phyloP scores from a whole-genome alignment of 2,888 invertebrate species.

The Luperina nickerlii region DNA sequence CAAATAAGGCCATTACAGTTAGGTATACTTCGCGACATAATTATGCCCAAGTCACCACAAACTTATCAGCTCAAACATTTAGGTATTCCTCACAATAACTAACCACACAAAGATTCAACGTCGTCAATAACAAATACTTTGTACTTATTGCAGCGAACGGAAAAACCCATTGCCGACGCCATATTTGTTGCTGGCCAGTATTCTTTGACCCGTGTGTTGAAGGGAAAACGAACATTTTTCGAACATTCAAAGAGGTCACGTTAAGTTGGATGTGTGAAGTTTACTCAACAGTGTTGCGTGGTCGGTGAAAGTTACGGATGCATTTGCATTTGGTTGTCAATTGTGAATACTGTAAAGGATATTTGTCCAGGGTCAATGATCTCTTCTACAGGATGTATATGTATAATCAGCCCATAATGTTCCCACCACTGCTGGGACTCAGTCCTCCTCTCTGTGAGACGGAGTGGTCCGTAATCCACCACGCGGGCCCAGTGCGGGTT shows the following conservation, averaged over 20 bases:
- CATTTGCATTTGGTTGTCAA: slow-evolving; percentile 63
- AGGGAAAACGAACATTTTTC: slow-evolving; percentile 5
- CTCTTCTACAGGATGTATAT: slow-evolving; percentile 12
- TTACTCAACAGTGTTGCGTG: slow-evolving; percentile 65
- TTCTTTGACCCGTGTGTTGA: slow-evolving; percentile 37
- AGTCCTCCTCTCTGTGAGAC: too few species aligned
- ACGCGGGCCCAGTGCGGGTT: too few species aligned
- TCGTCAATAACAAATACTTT: slow-evolving; percentile 66
- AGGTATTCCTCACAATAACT: slow-evolving; percentile 59
- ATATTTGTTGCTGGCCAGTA: slow-evolving; percentile 47
- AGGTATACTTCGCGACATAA: neutral
- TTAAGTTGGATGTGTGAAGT: slow-evolving; percentile 47
- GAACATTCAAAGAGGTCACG: slow-evolving; percentile 34
- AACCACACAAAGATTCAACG: slow-evolving; percentile 58
- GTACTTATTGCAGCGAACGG: slow-evolving; percentile 60
- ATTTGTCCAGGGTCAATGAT: slow-evolving; percentile 37
- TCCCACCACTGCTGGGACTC: too few species aligned
- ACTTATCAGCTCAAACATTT: slow-evolving; percentile 30
- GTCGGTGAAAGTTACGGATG: slow-evolving; percentile 67
- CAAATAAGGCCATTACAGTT: neutral
- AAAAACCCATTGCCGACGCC: slow-evolving; percentile 65
- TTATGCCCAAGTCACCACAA: slow-evolving; percentile 12
- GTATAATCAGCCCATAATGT: too few species aligned
- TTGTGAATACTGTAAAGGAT: slow-evolving; percentile 47
- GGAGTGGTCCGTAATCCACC: too few species aligned